These are phyloP conservation scores for Oligia strigilis DNA, from an alignment of 2,888 invertebrate genomes.

Conservation along the genomic window DNA sequence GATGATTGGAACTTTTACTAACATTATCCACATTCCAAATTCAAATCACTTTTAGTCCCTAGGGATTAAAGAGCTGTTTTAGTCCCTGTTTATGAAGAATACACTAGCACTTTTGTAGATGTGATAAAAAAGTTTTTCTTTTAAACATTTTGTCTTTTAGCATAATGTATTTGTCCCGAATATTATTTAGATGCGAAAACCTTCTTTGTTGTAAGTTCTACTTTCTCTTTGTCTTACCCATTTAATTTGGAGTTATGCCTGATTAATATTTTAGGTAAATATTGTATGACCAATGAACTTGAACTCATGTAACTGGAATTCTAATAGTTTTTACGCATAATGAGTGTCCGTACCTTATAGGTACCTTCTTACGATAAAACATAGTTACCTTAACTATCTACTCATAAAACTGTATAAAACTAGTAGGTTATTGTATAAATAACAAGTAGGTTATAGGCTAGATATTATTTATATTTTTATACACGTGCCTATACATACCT, in stretches of 20 bases:
- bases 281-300: background rate
- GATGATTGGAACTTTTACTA: too few species aligned
- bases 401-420: constrained; percentile 39
- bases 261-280: background rate
- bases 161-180: background rate
- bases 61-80: too few species aligned
- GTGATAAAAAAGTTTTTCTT: background rate
- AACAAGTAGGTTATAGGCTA: constrained; percentile 42
- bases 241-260: background rate
- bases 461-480: constrained; percentile 64
- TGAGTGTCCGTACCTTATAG: background rate
- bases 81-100: too few species aligned
- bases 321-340: background rate
- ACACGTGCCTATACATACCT: constrained; percentile 62
- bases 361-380: constrained; percentile 6
- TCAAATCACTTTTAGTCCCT: too few species aligned
- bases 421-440: constrained; percentile 28
- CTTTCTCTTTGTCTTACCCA: background rate
- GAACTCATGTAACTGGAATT: background rate
- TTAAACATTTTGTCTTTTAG: background rate
- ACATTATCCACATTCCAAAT: too few species aligned
- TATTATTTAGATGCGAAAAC: background rate
- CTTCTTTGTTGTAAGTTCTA: background rate
- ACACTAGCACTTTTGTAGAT: too few species aligned
- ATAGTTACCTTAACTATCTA: constrained; percentile 35